These are phyloP conservation scores for Adoxophyes honmai DNA, from an alignment of 1,140 invertebrate species.

Conservation along the genomic window DNA sequence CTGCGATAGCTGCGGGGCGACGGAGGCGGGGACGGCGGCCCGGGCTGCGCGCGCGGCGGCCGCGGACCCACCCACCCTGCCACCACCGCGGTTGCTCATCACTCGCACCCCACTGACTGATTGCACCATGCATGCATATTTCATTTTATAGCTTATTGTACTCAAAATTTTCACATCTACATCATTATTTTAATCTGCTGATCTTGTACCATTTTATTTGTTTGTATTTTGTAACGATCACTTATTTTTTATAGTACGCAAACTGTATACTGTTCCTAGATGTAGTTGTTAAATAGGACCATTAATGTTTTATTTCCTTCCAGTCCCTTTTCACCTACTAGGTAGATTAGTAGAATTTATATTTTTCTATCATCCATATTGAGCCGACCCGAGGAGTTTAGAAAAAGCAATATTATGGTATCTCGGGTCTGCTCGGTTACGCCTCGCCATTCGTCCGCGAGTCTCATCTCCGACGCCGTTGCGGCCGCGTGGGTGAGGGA, in stretches of 20 bases:
- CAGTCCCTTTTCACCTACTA: conserved; percentile 32
- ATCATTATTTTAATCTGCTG: not conserved
- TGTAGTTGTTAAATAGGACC: not conserved
- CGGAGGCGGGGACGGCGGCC: conserved; percentile 76
- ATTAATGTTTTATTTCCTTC: conserved; percentile 19
- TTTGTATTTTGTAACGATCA: not conserved
- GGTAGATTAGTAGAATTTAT: conserved; percentile 50
- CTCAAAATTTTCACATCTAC: not conserved
- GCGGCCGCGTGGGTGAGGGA: conserved; percentile 42
- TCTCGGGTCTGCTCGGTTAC: conserved; percentile 70
- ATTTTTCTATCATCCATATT: conserved; percentile 69
- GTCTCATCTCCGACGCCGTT: conserved; percentile 51
- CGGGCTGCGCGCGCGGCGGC: conserved; percentile 39
- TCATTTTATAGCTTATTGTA: not conserved
- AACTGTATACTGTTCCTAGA: not conserved
- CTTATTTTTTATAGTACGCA: no score
- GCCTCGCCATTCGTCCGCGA: conserved; percentile 70
- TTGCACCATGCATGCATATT: conserved; percentile 25
- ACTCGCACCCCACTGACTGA: conserved; percentile 17
- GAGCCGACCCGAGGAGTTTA: conserved; percentile 40
- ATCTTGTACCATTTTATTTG: not conserved
- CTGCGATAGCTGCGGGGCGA: conserved; percentile 79
- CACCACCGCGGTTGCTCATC: conserved; percentile 34
- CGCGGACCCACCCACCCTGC: conserved; percentile 33
- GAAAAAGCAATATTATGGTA: conserved; percentile 39